A percentile compares a stretch with the other conserved stretches of the same genome.
Evolutionary conservation across 2,113 vertebrate species (phyloP).

Genomic region (Cyprinodon brontotheroides): DNA sequence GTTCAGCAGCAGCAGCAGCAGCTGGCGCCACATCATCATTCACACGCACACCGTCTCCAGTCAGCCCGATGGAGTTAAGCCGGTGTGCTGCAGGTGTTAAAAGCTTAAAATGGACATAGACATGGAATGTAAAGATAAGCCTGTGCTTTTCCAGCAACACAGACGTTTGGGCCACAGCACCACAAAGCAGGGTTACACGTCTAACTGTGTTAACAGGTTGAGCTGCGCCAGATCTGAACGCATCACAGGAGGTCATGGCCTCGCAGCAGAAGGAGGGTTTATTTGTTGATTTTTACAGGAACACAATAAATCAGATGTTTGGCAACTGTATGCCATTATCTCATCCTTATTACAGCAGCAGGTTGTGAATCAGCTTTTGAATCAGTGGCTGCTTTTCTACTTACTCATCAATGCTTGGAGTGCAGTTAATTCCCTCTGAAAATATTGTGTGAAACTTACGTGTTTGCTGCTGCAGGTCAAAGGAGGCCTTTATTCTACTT

Average conservation of each 20-base stretch:
- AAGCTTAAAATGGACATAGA: conserved; percentile 66
- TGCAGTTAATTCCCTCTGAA: not conserved
- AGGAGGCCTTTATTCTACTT: too few species aligned
- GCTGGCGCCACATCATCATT: conserved; percentile 25
- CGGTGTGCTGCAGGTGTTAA: conserved; percentile 59
- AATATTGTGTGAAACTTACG: not conserved
- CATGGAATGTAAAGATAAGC: conserved; percentile 69
- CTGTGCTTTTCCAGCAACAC: conserved; percentile 40
- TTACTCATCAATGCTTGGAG: not conserved
- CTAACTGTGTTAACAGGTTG: conserved; percentile 42
- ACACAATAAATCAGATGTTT: conserved; percentile 8
- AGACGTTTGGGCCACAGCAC: not conserved
- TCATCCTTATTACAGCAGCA: conserved; percentile 3
- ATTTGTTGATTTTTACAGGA: not conserved
- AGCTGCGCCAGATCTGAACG: conserved; percentile 30
- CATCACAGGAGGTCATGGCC: conserved; percentile 49
- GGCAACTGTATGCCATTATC: conserved; percentile 1
- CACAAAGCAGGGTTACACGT: conserved; percentile 29
- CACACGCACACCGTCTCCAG: conserved; percentile 32
- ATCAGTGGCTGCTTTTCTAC: not conserved
- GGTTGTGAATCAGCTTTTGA: conserved; percentile 36
- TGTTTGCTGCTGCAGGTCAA: too few species aligned
- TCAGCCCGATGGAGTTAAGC: conserved; percentile 15
- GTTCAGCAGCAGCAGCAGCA: not conserved
- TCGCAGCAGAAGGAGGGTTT: not conserved